phyloP scores from a whole-genome alignment of 2,113 vertebrate species.

The Odontophorus gujanensis region DNA sequence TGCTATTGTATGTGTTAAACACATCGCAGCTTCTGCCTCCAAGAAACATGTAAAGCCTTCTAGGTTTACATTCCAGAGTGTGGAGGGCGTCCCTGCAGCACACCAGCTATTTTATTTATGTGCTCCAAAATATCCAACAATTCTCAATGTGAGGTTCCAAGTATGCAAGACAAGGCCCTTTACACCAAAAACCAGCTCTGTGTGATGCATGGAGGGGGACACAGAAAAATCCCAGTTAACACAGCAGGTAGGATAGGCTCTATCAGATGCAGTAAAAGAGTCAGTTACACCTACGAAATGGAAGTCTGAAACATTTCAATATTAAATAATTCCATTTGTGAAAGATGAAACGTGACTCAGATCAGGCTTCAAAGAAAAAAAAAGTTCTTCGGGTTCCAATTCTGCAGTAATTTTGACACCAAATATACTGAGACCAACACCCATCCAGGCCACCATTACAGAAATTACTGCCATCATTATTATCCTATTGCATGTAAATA shows the following conservation, averaged over 20 bases:
- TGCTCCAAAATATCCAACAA: background rate
- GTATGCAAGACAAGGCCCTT: background rate
- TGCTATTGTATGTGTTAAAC: background rate
- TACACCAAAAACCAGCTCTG: background rate
- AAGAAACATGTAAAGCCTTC: background rate
- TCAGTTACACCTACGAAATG: background rate
- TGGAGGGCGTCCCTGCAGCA: background rate
- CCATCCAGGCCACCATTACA: background rate
- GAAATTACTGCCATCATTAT: rapidly evolving
- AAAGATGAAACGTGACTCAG: background rate
- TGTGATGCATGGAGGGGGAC: background rate
- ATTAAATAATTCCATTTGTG: background rate
- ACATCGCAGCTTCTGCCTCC: background rate
- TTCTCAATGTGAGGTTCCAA: background rate
- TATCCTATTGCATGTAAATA: rapidly evolving
- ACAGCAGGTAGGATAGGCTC: background rate
- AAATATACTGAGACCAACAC: background rate
- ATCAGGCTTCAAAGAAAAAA: background rate
- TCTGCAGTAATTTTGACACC: background rate
- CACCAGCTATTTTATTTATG: background rate
- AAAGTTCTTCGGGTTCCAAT: background rate
- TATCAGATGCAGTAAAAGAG: background rate
- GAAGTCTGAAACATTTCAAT: background rate
- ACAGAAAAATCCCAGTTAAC: background rate
- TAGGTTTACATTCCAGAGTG: background rate